These are phyloP conservation scores for Leistus spinibarbis DNA, from an alignment of 2,888 invertebrate genomes.

Conservation along the genomic window DNA sequence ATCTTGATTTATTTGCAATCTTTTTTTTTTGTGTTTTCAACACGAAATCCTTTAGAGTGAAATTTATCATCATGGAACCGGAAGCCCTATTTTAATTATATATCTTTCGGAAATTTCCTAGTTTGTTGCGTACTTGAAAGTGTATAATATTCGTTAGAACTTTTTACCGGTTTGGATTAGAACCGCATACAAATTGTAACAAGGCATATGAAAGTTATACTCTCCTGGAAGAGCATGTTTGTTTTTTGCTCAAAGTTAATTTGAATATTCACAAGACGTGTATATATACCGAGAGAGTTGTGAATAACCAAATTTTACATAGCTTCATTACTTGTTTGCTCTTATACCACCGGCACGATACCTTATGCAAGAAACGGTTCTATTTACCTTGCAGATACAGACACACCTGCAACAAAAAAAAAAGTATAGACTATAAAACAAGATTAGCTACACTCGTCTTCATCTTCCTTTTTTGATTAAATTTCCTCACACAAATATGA, in stretches of 20 bases:
- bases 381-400: not conserved
- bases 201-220: not conserved
- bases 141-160: not conserved
- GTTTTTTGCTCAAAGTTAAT: not conserved
- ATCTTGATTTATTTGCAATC: not conserved
- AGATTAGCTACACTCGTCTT: not conserved
- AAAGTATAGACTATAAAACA: not conserved
- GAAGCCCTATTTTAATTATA: not conserved
- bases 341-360: not conserved
- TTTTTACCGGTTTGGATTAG: not conserved
- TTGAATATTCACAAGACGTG: conserved; percentile 1
- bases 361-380: not conserved
- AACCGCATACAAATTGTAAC: not conserved
- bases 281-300: not conserved
- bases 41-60: not conserved
- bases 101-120: not conserved
- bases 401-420: not conserved
- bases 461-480: not conserved
- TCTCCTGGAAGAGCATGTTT: not conserved
- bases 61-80: not conserved
- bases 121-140: not conserved
- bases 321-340: conserved; percentile 1
- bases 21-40: not conserved
- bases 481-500: no score
- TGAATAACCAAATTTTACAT: conserved; percentile 1